These are phyloP conservation scores for Hydractinia echinata DNA, from an alignment of 30 jellyfish, hydroid and myxozoan genomes.

Conservation along the genomic window DNA sequence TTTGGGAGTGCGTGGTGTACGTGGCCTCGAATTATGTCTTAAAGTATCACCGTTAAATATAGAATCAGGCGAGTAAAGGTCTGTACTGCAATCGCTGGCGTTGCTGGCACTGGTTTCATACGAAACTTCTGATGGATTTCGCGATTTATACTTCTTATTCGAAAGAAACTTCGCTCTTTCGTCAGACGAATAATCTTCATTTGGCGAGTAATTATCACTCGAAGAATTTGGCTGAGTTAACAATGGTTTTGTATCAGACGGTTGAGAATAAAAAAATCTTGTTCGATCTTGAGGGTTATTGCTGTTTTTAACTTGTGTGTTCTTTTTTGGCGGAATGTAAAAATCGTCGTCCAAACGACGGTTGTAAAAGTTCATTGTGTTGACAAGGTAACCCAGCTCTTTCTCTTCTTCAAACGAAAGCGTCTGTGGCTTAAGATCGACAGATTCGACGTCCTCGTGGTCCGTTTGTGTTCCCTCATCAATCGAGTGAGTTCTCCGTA, in stretches of 20 bases:
- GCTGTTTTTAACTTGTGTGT: no score
- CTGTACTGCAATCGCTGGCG: neutral
- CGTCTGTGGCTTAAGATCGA: neutral
- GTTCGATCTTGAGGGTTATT: no score
- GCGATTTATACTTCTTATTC: neutral
- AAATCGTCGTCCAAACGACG: conserved; percentile 19
- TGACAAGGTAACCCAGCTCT: conserved; percentile 33
- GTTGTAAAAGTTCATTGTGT: conserved; percentile 29
- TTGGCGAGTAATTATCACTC: neutral
- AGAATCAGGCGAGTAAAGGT: neutral
- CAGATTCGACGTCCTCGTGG: neutral
- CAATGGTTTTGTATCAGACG: no score
- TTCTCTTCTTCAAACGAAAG: conserved; percentile 20
- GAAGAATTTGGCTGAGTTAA: neutral
- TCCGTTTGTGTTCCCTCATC: conserved; percentile 52
- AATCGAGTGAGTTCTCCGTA: conserved; percentile 30
- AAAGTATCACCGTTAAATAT: conserved; percentile 2
- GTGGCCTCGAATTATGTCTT: conserved; percentile 10
- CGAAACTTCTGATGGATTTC: conserved; percentile 9
- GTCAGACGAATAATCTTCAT: conserved; percentile 10
- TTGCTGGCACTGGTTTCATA: neutral
- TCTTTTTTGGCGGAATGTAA: neutral
- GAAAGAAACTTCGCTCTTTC: neutral
- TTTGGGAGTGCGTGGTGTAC: neutral
- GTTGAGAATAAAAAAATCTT: no score